Conservation (phyloP, 2,888 invertebrate species). For the Drosophila algonquin region DNA sequence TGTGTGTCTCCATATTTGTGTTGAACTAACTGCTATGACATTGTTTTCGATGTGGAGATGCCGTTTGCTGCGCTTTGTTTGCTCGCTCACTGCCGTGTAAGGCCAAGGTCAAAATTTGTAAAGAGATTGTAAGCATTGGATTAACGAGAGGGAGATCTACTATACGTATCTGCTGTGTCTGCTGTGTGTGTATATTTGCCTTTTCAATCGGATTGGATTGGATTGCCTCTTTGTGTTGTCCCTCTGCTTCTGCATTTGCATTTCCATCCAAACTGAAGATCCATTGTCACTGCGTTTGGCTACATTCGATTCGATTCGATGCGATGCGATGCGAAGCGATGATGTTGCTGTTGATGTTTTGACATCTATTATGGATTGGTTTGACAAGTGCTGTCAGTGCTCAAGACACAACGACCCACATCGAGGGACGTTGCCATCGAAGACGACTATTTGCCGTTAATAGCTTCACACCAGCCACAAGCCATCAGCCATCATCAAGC, state of each 20-base stretch:
- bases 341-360: conserved; percentile 52
- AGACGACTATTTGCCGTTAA: conserved; percentile 63
- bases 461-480: conserved; percentile 56
- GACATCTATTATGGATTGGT: conserved; percentile 71
- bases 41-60: conserved; percentile 56
- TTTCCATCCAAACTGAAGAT: conserved; percentile 40
- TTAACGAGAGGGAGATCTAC: conserved; percentile 26
- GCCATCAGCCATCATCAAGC: not conserved
- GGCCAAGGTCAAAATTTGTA: conserved; percentile 78
- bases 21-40: conserved; percentile 65
- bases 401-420: conserved; percentile 67
- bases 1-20: not conserved
- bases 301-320: conserved; percentile 8
- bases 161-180: conserved; percentile 41
- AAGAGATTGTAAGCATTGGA: conserved; percentile 77
- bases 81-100: conserved; percentile 55
- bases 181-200: conserved; percentile 38
- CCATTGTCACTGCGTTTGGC: conserved; percentile 24
- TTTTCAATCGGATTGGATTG: conserved; percentile 37
- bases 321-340: conserved; percentile 1
- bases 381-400: conserved; percentile 72
- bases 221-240: conserved; percentile 32
- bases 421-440: conserved; percentile 31
- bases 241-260: conserved; percentile 65
- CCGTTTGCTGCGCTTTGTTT: conserved; percentile 65